phyloP scores from a whole-genome alignment of 1,140 invertebrate species.

The Lepidurus couesii region DNA sequence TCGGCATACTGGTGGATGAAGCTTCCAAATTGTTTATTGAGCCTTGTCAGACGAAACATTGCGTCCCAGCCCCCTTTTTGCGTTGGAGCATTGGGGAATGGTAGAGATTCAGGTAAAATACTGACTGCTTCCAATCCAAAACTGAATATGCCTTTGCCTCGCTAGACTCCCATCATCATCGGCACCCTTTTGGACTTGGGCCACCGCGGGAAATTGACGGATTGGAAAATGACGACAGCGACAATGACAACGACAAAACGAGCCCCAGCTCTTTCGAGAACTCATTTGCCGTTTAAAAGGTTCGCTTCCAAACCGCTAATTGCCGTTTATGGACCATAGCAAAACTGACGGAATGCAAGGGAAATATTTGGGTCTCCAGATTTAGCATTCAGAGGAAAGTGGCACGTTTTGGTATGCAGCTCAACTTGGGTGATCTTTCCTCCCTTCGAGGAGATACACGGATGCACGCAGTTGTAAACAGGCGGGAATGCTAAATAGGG shows the following conservation, averaged over 20 bases:
- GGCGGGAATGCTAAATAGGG: no score
- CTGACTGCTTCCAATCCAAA: neutral
- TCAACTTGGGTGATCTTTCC: constrained; percentile 13
- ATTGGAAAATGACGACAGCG: constrained; percentile 21
- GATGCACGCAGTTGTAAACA: neutral
- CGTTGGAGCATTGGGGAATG: neutral
- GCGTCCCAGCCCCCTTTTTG: neutral
- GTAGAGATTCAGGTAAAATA: neutral
- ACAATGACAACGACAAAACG: constrained; percentile 9
- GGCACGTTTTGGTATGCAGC: neutral
- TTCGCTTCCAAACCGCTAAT: neutral
- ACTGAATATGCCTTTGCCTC: neutral
- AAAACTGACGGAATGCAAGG: neutral
- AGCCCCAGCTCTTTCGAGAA: neutral
- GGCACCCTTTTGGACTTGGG: neutral
- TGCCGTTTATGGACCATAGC: neutral
- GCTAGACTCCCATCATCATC: neutral
- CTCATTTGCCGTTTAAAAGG: neutral
- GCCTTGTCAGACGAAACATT: neutral
- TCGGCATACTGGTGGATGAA: neutral
- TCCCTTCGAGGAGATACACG: neutral
- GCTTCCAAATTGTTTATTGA: neutral
- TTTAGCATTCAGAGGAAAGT: neutral
- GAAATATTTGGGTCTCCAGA: neutral
- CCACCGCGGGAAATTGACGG: constrained; percentile 11